Conservation (phyloP, 2,113 vertebrate species). For the Cyanistes caeruleus region DNA sequence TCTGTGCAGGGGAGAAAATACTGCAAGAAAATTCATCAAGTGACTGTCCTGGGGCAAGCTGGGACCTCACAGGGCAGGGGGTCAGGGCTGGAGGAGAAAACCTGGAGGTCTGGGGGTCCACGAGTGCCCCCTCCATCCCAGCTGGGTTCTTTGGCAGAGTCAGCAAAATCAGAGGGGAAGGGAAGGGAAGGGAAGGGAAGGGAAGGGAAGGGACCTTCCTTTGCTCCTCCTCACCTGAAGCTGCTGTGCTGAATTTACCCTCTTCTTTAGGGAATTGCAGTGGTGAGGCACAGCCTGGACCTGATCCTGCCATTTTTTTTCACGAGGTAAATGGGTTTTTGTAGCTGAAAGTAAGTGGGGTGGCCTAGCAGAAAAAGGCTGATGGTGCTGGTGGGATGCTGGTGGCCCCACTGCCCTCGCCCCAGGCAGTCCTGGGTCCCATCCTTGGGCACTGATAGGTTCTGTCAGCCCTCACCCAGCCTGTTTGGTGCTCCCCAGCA, state of each 20-base stretch:
- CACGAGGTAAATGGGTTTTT: not conserved
- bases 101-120: not conserved
- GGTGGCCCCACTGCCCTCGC: not conserved
- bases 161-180: not conserved
- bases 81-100: not conserved
- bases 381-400: not conserved
- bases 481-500: not conserved
- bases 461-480: not conserved
- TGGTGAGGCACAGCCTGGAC: not conserved
- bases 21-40: not conserved
- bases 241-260: not conserved
- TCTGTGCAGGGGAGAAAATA: not conserved
- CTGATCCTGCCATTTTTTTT: not conserved
- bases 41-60: accelerated
- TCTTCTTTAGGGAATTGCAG: not conserved
- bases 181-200: too few relatives aligned
- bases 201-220: not conserved
- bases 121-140: accelerated
- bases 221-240: not conserved
- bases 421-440: not conserved
- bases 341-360: accelerated
- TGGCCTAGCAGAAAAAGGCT: not conserved
- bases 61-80: not conserved
- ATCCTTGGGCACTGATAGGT: not conserved
- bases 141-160: not conserved